Evolutionary conservation across 2,888 invertebrate genomes (phyloP).

Genomic region (Dromius quadrimaculatus): DNA sequence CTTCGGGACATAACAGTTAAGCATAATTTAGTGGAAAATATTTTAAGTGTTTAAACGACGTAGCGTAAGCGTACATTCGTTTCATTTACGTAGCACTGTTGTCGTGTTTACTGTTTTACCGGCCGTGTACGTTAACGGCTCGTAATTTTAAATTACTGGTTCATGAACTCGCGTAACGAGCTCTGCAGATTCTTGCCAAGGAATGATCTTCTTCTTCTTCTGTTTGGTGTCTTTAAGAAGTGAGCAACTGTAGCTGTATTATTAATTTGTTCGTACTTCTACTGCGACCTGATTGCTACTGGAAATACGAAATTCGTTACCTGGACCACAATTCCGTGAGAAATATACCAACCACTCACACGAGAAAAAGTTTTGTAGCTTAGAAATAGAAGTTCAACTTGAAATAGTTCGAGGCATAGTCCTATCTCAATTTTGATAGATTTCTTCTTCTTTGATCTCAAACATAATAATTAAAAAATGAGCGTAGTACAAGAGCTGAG

Average conservation of each 20-base stretch:
- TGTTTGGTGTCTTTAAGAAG: too few relatives aligned
- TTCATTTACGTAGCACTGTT: constrained; percentile 40
- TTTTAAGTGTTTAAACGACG: constrained; percentile 50
- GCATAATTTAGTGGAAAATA: constrained; percentile 50
- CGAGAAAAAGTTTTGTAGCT: too few relatives aligned
- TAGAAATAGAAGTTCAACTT: too few relatives aligned
- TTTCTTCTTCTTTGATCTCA: too few relatives aligned
- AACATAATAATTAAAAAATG: too few relatives aligned
- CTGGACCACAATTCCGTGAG: too few relatives aligned
- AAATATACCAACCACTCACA: too few relatives aligned
- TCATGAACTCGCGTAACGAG: constrained; percentile 41
- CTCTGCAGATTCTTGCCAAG: constrained; percentile 44
- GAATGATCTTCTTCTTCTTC: constrained; percentile 5
- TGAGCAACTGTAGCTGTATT: neutral
- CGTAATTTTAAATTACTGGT: constrained; percentile 50
- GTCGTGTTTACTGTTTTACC: constrained; percentile 50
- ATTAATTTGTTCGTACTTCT: constrained; percentile 43
- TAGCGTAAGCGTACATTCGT: constrained; percentile 41
- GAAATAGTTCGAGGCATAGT: too few relatives aligned
- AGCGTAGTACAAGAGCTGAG: too few relatives aligned
- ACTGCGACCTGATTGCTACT: constrained; percentile 13
- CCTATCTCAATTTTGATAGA: too few relatives aligned
- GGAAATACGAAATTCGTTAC: constrained; percentile 5
- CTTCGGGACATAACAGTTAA: constrained; percentile 45
- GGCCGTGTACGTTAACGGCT: constrained; percentile 51